Percentiles rank a stretch among this genome's conserved stretches.
These are phyloP conservation scores for Marcusenius ussheri DNA, from an alignment of 2,113 vertebrate genomes.

Conservation along the genomic window DNA sequence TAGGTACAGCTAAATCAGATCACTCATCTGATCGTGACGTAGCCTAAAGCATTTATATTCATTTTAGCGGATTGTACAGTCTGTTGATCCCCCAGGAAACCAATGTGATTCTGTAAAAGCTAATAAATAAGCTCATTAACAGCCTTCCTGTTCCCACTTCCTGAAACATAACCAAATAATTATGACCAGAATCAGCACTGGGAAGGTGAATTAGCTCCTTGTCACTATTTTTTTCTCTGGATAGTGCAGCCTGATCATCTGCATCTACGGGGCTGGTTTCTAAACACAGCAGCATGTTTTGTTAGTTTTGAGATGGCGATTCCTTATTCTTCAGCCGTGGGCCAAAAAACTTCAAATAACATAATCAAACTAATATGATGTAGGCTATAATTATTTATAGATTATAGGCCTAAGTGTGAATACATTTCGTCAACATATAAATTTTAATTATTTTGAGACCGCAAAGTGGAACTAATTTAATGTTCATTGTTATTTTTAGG, in stretches of 20 bases:
- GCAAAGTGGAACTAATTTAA: neutral
- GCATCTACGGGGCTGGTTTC: neutral
- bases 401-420: neutral
- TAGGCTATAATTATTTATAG: neutral
- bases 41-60: neutral
- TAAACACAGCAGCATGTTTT: neutral
- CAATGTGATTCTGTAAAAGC: neutral
- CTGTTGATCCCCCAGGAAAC: neutral
- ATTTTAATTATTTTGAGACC: neutral
- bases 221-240: neutral
- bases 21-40: neutral
- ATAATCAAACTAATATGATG: neutral
- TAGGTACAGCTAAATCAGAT: too few relatives aligned
- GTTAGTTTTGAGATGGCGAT: neutral
- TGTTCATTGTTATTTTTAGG: neutral
- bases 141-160: neutral
- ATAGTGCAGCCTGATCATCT: neutral
- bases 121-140: neutral
- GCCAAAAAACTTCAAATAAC: neutral
- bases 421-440: neutral
- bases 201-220: neutral
- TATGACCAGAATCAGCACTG: neutral
- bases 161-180: neutral
- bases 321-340: neutral
- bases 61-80: neutral